Percentiles rank a stretch among this genome's conserved stretches.
Conservation (phyloP, 2,888 invertebrate species). For the Netelia melanura region DNA sequence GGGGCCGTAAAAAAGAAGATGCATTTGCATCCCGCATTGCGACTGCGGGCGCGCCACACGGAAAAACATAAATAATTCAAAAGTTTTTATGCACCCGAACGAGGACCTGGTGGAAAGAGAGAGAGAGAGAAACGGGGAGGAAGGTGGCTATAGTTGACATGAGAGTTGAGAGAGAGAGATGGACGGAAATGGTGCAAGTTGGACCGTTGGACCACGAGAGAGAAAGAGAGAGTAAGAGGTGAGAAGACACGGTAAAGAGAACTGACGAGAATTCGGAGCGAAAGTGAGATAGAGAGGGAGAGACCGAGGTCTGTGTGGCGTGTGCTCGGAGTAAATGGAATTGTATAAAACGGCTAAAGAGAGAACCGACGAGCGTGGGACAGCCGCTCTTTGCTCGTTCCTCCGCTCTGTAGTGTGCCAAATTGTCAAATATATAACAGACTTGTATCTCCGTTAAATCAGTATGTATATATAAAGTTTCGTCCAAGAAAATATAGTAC, state of each 20-base stretch:
- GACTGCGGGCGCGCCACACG: constrained; percentile 74
- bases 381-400: constrained; percentile 62
- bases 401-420: constrained; percentile 70
- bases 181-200: constrained; percentile 35
- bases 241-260: constrained; percentile 60
- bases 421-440: constrained; percentile 77
- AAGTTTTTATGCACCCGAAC: constrained; percentile 79
- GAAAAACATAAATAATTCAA: constrained; percentile 84
- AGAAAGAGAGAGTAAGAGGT: constrained; percentile 63
- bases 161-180: constrained; percentile 41
- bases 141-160: constrained; percentile 32
- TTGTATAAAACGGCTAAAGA: constrained; percentile 62
- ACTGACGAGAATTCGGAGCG: constrained; percentile 19
- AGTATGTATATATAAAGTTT: constrained; percentile 70
- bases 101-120: constrained; percentile 54
- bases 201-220: constrained; percentile 14
- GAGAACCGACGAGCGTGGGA: constrained; percentile 52
- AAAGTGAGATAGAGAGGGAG: background rate
- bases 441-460: constrained; percentile 61
- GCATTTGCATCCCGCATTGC: constrained; percentile 82
- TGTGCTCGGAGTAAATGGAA: constrained; percentile 56
- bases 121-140: constrained; percentile 44
- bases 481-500: constrained; percentile 9
- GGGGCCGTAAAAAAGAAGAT: constrained; percentile 80
- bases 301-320: constrained; percentile 6